Percentiles rank a stretch among this genome's conserved stretches.
These are phyloP conservation scores for Eupithecia vulgata DNA, from an alignment of 2,888 invertebrate genomes.

Conservation along the genomic window DNA sequence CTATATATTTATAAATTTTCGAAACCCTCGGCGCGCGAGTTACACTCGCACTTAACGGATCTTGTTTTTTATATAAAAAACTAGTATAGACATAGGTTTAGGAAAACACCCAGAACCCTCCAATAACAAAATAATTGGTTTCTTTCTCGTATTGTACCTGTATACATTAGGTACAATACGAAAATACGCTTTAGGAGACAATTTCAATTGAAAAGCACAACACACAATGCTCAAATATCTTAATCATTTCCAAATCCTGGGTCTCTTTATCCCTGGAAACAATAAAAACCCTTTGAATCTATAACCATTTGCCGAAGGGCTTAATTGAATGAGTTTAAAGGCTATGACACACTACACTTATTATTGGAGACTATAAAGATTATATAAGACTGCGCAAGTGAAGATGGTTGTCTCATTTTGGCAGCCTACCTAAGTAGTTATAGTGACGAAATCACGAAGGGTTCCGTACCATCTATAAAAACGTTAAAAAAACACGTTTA, in stretches of 20 bases:
- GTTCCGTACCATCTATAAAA: too few relatives aligned
- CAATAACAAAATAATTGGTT: not conserved
- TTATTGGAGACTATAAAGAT: not conserved
- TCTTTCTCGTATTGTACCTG: not conserved
- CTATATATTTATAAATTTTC: too few relatives aligned
- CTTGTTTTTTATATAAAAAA: not conserved
- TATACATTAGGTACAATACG: not conserved
- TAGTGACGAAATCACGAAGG: too few relatives aligned
- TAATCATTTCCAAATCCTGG: constrained; percentile 22
- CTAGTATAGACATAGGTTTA: not conserved
- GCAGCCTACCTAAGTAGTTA: too few relatives aligned
- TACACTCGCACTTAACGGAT: too few relatives aligned
- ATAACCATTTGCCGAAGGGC: constrained; percentile 43
- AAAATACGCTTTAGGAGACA: not conserved
- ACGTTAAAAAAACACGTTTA: too few relatives aligned
- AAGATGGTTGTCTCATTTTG: not conserved
- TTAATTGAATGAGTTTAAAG: constrained; percentile 54
- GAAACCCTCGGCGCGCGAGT: too few relatives aligned
- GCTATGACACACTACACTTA: constrained; percentile 1
- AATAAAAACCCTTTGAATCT: constrained; percentile 49
- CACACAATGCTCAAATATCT: constrained; percentile 21
- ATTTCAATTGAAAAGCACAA: constrained; percentile 15
- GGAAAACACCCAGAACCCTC: not conserved
- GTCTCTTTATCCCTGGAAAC: constrained; percentile 35
- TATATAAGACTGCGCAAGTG: not conserved